Conservation (phyloP, 2,888 invertebrate species). For the Neria commutata region DNA sequence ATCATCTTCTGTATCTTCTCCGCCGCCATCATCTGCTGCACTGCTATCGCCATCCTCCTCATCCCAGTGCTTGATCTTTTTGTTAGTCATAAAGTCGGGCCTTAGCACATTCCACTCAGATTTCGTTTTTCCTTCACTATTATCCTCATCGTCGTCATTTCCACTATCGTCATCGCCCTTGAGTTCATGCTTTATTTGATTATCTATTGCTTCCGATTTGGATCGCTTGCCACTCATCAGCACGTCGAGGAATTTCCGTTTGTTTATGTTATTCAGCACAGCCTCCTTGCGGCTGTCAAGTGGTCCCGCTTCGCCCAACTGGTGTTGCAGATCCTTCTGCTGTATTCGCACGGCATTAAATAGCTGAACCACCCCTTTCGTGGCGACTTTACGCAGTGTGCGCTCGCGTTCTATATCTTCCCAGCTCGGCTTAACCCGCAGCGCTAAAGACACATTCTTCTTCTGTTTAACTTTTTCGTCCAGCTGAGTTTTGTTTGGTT, state of each 20-base stretch:
- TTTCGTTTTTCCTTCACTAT: slow-evolving; percentile 50
- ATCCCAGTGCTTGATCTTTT: slow-evolving; percentile 91
- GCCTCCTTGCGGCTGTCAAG: slow-evolving; percentile 80
- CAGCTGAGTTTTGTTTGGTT: slow-evolving; percentile 47
- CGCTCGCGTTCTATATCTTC: slow-evolving; percentile 80
- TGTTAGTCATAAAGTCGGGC: slow-evolving; percentile 90
- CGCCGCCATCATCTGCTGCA: slow-evolving; percentile 9
- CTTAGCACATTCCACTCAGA: slow-evolving; percentile 70
- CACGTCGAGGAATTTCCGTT: slow-evolving; percentile 77
- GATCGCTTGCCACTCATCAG: slow-evolving; percentile 72
- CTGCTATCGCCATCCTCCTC: slow-evolving; percentile 64
- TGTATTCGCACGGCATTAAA: slow-evolving; percentile 90
- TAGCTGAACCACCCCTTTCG: slow-evolving; percentile 89
- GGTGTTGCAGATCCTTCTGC: slow-evolving; percentile 76
- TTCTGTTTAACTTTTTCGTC: slow-evolving; percentile 42
- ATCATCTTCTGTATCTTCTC: slow-evolving; percentile 28
- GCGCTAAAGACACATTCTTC: slow-evolving; percentile 64
- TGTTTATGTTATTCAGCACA: slow-evolving; percentile 73
- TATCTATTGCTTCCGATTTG: slow-evolving; percentile 64
- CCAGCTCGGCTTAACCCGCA: slow-evolving; percentile 75
- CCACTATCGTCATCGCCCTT: slow-evolving; percentile 63
- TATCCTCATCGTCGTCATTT: slow-evolving; percentile 57
- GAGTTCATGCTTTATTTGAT: slow-evolving; percentile 63
- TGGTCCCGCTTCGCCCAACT: slow-evolving; percentile 74
- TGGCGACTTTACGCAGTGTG: slow-evolving; percentile 80